phyloP scores from a whole-genome alignment of 2,888 invertebrate species.

The Volucella inanis region DNA sequence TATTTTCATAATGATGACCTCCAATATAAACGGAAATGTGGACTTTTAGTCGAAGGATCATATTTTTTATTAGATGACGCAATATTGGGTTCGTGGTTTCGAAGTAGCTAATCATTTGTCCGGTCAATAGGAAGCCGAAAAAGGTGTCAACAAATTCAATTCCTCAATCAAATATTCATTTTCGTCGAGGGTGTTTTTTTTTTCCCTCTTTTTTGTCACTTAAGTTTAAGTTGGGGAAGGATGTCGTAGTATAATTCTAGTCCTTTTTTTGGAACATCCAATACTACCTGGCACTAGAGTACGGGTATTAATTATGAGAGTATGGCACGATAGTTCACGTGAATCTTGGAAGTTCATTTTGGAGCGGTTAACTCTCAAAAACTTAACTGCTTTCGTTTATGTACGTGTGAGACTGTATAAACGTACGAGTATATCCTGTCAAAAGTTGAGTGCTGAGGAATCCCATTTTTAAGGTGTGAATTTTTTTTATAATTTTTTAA shows the following conservation, averaged over 20 bases:
- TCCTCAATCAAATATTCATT: slow-evolving; percentile 13
- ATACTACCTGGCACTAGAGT: slow-evolving; percentile 45
- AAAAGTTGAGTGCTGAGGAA: slow-evolving; percentile 27
- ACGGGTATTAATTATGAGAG: slow-evolving; percentile 63
- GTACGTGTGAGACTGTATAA: not conserved
- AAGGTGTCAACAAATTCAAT: slow-evolving; percentile 38
- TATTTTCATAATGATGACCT: not conserved
- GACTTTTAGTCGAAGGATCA: not conserved
- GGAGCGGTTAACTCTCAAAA: slow-evolving; percentile 70
- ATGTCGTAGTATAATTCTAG: slow-evolving; percentile 13
- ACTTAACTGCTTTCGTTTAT: slow-evolving; percentile 45
- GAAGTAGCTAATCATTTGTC: slow-evolving; percentile 10
- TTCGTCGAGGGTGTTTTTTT: not conserved
- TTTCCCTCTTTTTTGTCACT: slow-evolving; percentile 11
- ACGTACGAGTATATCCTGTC: slow-evolving; percentile 22
- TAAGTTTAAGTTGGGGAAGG: slow-evolving; percentile 31
- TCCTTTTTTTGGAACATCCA: slow-evolving; percentile 27
- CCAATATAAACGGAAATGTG: not conserved
- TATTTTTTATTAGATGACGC: not conserved
- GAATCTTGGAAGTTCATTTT: slow-evolving; percentile 66
- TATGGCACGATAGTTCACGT: slow-evolving; percentile 69
- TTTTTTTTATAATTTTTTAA: slow-evolving; percentile 74
- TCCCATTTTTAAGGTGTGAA: slow-evolving; percentile 71
- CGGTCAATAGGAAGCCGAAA: slow-evolving; percentile 18
- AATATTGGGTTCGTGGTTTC: not conserved